Percentiles rank a stretch among this genome's conserved stretches.
Evolutionary conservation across 2,797 vertebrate species (phyloP).

Genomic region (Syngnathus rostellatus): DNA sequence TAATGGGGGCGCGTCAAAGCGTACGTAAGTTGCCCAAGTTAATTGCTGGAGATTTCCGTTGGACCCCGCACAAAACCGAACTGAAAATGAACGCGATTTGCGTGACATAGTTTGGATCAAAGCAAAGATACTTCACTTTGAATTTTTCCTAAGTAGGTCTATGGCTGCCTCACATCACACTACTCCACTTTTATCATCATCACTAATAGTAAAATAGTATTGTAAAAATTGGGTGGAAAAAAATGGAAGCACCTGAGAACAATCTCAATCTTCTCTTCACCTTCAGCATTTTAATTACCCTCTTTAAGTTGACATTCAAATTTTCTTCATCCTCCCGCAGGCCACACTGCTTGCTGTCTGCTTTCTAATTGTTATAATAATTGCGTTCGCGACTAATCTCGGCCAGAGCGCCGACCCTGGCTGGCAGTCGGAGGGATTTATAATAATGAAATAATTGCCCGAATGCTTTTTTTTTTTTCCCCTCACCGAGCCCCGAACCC

Average conservation of each 20-base stretch:
- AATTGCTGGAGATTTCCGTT: slow-evolving; percentile 1
- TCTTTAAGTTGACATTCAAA: slow-evolving; percentile 44
- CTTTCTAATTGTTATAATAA: slow-evolving; percentile 65
- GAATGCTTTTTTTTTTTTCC: slow-evolving; percentile 28
- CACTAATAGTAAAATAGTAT: too few relatives aligned
- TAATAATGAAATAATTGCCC: slow-evolving; percentile 63
- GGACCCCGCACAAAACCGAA: neutral
- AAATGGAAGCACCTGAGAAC: neutral
- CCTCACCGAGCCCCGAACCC: slow-evolving; percentile 34
- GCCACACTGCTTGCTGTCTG: slow-evolving; percentile 43
- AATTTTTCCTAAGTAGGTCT: too few relatives aligned
- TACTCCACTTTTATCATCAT: too few relatives aligned
- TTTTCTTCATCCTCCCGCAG: slow-evolving; percentile 27
- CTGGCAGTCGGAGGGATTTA: slow-evolving; percentile 39
- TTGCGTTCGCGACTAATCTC: slow-evolving; percentile 57
- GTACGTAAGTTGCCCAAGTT: neutral
- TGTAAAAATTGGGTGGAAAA: too few relatives aligned
- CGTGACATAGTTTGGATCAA: too few relatives aligned
- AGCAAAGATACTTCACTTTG: too few relatives aligned
- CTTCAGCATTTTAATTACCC: slow-evolving; percentile 40
- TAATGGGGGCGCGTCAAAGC: neutral
- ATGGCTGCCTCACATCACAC: too few relatives aligned
- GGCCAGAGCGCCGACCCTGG: slow-evolving; percentile 31
- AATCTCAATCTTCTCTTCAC: slow-evolving; percentile 28
- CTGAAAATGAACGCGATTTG: too few relatives aligned